Evolutionary conservation across 2,888 invertebrate species (phyloP), one percentile per base, ranked within the genome.

Genomic region (Acrobasis consociella): DNA sequence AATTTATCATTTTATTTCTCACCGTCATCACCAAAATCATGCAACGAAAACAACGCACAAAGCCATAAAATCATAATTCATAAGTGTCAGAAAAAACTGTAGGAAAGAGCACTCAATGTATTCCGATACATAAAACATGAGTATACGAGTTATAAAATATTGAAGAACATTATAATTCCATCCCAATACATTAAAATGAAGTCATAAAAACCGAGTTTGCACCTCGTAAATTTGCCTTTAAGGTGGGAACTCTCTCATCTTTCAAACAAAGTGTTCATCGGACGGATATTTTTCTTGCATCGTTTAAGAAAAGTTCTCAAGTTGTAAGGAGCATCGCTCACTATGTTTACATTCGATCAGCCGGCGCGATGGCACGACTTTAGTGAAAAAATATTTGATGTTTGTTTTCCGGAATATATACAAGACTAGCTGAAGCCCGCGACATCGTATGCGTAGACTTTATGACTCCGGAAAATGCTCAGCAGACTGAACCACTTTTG

Each of bases 321-420:
- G 72, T 67, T 68, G 59, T 78, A 80, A 82, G 76, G 73, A 72
- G 71, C 73, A 71, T 71, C 76, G 72, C 75, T 78, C 73, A 78
- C 75, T 68, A 7, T 87, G 88, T 88, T 88, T 86, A 75, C 73
- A 65, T 87, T 86, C 82, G 78, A 87, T 87, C 84, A 78, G 58
- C 49, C 69, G 60, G 49, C 51, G 52, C 51, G 17, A 52, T 60
- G 38, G 60, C 39, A 52, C 13, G 53, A 38, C 51, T 51, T n/a
- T n/a, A 38, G 60, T 50, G 17, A 51, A 60, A 60, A 60, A 60
- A 60, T 60, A 60, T 60, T 60, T 51, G 39, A 52, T 51, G 51
- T 60, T 60, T 50, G 62, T 42, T 22, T 52, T 56, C 22, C 49
- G 22, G 16, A 55, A 55, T 39, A 51, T 17, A 50, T 3, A 22